phyloP scores from a whole-genome alignment of 1,140 invertebrate genomes.

The Scaptomyza pallida region DNA sequence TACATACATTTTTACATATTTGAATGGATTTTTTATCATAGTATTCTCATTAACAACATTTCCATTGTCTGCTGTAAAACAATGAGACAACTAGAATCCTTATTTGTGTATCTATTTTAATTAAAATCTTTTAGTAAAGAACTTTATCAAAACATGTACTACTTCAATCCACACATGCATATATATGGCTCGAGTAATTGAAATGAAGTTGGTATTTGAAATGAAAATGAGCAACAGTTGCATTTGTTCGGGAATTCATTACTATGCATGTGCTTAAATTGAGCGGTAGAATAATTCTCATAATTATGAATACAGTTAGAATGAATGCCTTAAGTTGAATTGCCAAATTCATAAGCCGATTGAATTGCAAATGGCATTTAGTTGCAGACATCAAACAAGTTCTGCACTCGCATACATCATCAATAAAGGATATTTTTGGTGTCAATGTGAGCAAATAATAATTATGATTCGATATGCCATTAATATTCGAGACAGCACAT shows the following conservation, averaged over 20 bases:
- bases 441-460: slow-evolving; percentile 57
- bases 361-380: slow-evolving; percentile 12
- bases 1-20: not conserved
- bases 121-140: not conserved
- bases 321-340: not conserved
- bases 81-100: not conserved
- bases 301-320: slow-evolving; percentile 5
- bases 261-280: slow-evolving; percentile 1
- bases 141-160: not conserved
- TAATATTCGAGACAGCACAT: slow-evolving; percentile 14
- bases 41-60: not conserved
- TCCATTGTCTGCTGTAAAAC: not conserved
- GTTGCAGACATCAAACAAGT: slow-evolving; percentile 3
- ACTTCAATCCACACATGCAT: not conserved
- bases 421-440: slow-evolving; percentile 44
- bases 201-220: not conserved
- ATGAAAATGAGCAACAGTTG: not conserved
- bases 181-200: too few relatives aligned
- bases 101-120: not conserved
- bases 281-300: not conserved
- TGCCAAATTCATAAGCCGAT: slow-evolving; percentile 7
- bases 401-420: not conserved
- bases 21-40: not conserved
- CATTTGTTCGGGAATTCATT: not conserved
- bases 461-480: slow-evolving; percentile 3